These are phyloP conservation scores for Ecdyonurus torrentis DNA, from an alignment of 2,888 invertebrate genomes.

Conservation along the genomic window DNA sequence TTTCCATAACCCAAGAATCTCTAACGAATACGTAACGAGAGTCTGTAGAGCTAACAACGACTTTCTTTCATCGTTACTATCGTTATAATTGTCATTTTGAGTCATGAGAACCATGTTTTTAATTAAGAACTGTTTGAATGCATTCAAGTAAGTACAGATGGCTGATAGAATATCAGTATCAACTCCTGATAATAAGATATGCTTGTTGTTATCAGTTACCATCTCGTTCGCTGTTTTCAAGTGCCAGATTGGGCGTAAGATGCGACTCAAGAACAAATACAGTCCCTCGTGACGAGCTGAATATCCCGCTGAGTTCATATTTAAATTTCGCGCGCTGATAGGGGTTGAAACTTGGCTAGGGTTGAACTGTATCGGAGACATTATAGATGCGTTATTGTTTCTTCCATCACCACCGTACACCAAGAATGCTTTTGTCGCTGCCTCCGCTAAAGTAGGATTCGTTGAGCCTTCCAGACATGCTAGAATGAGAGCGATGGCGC, in stretches of 20 bases:
- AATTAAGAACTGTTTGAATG: not conserved
- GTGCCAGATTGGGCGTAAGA: constrained; percentile 81
- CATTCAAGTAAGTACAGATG: not conserved
- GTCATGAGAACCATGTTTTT: not conserved
- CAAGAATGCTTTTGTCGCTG: constrained; percentile 86
- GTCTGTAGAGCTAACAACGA: constrained; percentile 59
- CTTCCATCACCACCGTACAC: constrained; percentile 66
- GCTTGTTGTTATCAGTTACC: constrained; percentile 32
- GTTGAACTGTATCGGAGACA: constrained; percentile 13
- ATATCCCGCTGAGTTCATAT: not conserved
- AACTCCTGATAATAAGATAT: constrained; percentile 16
- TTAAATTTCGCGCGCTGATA: constrained; percentile 7
- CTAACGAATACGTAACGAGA: constrained; percentile 48
- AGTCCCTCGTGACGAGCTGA: constrained; percentile 87
- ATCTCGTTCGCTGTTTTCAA: constrained; percentile 49
- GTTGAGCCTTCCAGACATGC: constrained; percentile 52
- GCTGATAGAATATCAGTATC: not conserved
- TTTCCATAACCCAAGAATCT: constrained; percentile 78
- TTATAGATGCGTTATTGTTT: constrained; percentile 1
- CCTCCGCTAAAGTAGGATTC: constrained; percentile 47
- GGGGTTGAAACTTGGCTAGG: constrained; percentile 18
- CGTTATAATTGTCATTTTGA: not conserved
- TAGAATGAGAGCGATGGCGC: constrained; percentile 70
- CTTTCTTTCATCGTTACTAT: constrained; percentile 43
- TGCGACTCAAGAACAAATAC: constrained; percentile 76